Base-by-base conservation (phyloP, 2,888 invertebrate genomes). In the Archips xylosteana region DNA sequence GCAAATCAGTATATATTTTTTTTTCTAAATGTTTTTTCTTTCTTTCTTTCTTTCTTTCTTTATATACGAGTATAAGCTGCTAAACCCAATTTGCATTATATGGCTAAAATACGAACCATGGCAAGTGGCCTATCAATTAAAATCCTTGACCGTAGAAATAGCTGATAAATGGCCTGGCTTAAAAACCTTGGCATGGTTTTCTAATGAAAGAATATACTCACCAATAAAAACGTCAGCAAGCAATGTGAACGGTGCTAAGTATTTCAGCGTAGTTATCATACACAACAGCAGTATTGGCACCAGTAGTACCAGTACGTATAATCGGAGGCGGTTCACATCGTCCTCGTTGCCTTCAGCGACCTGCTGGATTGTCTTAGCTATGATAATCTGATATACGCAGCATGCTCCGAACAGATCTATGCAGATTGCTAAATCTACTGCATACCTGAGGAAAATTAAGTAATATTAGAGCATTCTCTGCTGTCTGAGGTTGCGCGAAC, bases 361-460 rank as follows among this genome's bases (percentile, higher is more conserved):
- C 74, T 92, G 91, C 68, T 89, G 87, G 4, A 93, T 87, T 0
- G 93, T 91, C 76, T 92, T 92, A 0, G 92, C 93, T 79, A 93
- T 94, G 32, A 94, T 93, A 49, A 94, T 92, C 73, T 92, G 89
- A 77, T 94, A 94, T 0, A 92, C 92, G 75, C 92, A 92, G 76
- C 94, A 94, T 0, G 94, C 92, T 0, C 94, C 94, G 60, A 94
- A 94, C 0, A 94, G 81, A 64, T 94, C 94, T 63, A 94, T 85
- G 75, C 93, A 93, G 42, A 94, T 92, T 10, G 81, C 84, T 2
- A 85, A 3, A 75, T 94, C 94, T 5, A 94, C 92, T 63, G 91
- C 87, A 63, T 87, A 87, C 65, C 89, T 88, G 82, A 39, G 65
- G 65, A 61, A 23, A 2, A 47, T 57, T 13, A 59, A 62, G 15